A percentile compares a stretch with the other conserved stretches of the same genome.
Conservation (phyloP, 2,888 invertebrate genomes). For the Vannuccia rotundouncinata region DNA sequence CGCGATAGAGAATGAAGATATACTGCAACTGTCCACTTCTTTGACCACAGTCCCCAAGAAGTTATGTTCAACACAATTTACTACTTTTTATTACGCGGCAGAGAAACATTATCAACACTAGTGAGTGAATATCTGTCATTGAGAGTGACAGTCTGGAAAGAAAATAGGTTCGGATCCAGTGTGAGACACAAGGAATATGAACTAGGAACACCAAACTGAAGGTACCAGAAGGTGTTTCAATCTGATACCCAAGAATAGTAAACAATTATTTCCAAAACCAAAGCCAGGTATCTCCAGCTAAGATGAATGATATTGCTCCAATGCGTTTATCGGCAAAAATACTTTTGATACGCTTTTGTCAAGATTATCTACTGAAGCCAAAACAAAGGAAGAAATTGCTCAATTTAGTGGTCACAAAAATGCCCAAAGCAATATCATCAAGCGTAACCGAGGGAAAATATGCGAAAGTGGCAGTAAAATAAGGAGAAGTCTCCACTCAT, state of each 20-base stretch:
- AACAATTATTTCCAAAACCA: neutral
- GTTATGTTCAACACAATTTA: neutral
- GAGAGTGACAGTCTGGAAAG: neutral
- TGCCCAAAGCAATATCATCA: conserved; percentile 2
- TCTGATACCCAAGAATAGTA: neutral
- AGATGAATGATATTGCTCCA: neutral
- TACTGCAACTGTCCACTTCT: neutral
- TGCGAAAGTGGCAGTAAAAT: too few species aligned
- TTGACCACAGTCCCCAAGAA: neutral
- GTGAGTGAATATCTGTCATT: neutral
- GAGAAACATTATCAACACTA: neutral
- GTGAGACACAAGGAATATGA: conserved; percentile 8
- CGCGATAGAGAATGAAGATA: neutral
- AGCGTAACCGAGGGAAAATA: too few species aligned
- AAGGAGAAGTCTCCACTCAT: too few species aligned
- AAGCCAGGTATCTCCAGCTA: neutral
- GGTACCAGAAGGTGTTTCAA: neutral
- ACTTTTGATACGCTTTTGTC: neutral
- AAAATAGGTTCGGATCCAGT: conserved; percentile 18
- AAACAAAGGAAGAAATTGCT: neutral
- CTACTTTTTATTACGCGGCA: conserved; percentile 2
- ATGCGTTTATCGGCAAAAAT: too few species aligned
- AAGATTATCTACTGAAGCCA: neutral
- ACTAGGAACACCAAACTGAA: neutral
- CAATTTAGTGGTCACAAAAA: conserved; percentile 16